phyloP scores from a whole-genome alignment of 2,797 vertebrate genomes.

The Crocidura indochinensis region DNA sequence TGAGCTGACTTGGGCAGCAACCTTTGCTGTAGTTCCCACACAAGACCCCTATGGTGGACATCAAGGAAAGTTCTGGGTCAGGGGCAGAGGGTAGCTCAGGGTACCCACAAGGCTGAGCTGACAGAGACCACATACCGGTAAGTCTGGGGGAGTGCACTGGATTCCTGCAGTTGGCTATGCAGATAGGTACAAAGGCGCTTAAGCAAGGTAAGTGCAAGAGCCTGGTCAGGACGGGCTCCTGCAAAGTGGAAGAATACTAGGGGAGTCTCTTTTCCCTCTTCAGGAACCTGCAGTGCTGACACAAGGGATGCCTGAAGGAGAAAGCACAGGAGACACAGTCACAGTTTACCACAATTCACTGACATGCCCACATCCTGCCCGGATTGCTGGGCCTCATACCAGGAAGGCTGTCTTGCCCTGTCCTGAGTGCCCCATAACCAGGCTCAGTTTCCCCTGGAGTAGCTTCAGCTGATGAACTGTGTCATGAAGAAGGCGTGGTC shows the following conservation, averaged over 20 bases:
- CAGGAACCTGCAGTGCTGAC: slow-evolving; percentile 87
- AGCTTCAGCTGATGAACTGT: slow-evolving; percentile 90
- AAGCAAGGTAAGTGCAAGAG: slow-evolving; percentile 90
- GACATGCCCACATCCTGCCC: background rate
- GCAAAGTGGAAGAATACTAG: slow-evolving; percentile 93
- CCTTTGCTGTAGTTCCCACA: slow-evolving; percentile 90
- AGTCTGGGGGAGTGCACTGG: slow-evolving; percentile 83
- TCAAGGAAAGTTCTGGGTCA: background rate
- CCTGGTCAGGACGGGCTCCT: slow-evolving; percentile 91
- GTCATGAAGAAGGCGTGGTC: slow-evolving; percentile 89
- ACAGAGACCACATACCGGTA: slow-evolving; percentile 89
- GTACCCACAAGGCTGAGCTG: background rate
- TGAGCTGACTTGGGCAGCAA: slow-evolving; percentile 84
- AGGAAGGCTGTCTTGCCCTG: slow-evolving; percentile 95
- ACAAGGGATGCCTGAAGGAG: slow-evolving; percentile 92
- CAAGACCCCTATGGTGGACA: slow-evolving; percentile 90
- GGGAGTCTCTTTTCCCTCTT: slow-evolving; percentile 76
- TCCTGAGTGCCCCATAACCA: slow-evolving; percentile 91
- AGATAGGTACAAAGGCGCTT: slow-evolving; percentile 90
- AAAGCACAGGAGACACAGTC: background rate
- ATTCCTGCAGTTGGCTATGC: slow-evolving; percentile 81
- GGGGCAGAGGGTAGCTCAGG: background rate
- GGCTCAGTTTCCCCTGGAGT: slow-evolving; percentile 87
- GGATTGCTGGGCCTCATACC: slow-evolving; percentile 87
- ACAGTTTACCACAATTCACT: background rate